Conservation (phyloP, 2,888 invertebrate genomes). For the Hirtodrosophila confusa region DNA sequence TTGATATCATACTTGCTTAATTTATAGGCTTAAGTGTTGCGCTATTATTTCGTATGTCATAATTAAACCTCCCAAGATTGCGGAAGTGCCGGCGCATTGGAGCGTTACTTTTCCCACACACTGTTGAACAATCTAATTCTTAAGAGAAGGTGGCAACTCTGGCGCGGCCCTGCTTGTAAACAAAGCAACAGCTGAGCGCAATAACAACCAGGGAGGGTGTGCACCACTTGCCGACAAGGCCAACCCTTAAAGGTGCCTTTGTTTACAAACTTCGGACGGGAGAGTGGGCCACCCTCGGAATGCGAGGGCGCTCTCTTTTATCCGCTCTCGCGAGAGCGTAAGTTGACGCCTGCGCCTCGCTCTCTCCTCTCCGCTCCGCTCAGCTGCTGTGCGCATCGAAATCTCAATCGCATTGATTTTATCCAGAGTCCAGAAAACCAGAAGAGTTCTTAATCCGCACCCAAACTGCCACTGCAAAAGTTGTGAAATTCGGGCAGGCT, state of each 20-base stretch:
- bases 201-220: conserved; percentile 1
- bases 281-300: conserved; percentile 30
- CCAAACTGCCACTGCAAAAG: conserved; percentile 65
- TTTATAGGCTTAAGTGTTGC: conserved; percentile 39
- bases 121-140: conserved; percentile 16
- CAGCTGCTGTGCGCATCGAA: conserved; percentile 67
- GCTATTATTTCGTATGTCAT: conserved; percentile 27
- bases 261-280: conserved; percentile 54
- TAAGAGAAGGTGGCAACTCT: conserved; percentile 39
- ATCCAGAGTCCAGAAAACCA: conserved; percentile 70
- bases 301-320: too few relatives aligned
- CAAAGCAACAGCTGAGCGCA: conserved; percentile 51
- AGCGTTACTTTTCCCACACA: conserved; percentile 50
- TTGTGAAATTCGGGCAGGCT: conserved; percentile 43
- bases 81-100: conserved; percentile 34
- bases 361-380: conserved; percentile 19
- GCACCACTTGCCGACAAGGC: conserved; percentile 38
- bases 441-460: conserved; percentile 73
- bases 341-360: conserved; percentile 4
- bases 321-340: not conserved
- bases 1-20: conserved; percentile 27
- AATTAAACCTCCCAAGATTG: conserved; percentile 42
- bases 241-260: conserved; percentile 52
- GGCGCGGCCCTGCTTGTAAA: conserved; percentile 28
- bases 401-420: conserved; percentile 72